Evolutionary conservation across 2,113 vertebrate genomes (phyloP).

Genomic region (Brienomyrus longianalis): DNA sequence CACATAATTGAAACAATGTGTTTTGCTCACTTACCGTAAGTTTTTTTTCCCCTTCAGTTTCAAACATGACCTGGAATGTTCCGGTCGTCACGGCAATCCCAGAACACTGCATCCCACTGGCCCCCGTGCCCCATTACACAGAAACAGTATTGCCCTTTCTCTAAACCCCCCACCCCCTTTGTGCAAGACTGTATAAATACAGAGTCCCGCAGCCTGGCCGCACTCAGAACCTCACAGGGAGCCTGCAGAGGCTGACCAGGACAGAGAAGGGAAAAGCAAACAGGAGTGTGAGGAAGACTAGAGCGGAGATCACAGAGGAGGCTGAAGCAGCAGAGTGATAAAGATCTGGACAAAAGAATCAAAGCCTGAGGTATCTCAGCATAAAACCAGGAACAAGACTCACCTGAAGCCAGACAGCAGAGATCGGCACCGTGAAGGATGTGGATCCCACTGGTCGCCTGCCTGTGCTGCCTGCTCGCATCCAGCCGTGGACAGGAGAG

Average conservation of each 20-base stretch:
- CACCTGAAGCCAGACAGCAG: background rate
- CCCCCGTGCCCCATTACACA: conserved; percentile 15
- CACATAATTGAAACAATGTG: background rate
- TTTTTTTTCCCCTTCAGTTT: background rate
- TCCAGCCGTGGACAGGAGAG: conserved; percentile 46
- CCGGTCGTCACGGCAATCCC: conserved; percentile 33
- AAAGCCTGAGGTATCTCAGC: background rate
- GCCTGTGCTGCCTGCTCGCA: conserved; percentile 45
- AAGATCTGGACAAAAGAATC: background rate
- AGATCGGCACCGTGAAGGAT: conserved; percentile 41
- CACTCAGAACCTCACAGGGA: conserved; percentile 39
- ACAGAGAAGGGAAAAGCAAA: background rate
- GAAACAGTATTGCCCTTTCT: conserved; percentile 14
- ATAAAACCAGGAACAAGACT: background rate
- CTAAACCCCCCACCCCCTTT: conserved; percentile 30
- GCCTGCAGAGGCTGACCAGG: background rate
- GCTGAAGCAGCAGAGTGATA: background rate
- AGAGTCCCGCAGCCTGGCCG: conserved; percentile 38
- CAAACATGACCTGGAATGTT: conserved; percentile 27
- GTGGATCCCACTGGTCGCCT: conserved; percentile 49
- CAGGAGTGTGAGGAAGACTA: background rate
- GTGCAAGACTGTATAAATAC: conserved; percentile 65
- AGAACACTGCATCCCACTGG: conserved; percentile 40
- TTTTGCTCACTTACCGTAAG: background rate
- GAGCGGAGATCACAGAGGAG: background rate